Percentiles rank a stretch among this genome's conserved stretches.
Conservation (phyloP, 2,797 vertebrate genomes). For the Brachyalestes nurse region DNA sequence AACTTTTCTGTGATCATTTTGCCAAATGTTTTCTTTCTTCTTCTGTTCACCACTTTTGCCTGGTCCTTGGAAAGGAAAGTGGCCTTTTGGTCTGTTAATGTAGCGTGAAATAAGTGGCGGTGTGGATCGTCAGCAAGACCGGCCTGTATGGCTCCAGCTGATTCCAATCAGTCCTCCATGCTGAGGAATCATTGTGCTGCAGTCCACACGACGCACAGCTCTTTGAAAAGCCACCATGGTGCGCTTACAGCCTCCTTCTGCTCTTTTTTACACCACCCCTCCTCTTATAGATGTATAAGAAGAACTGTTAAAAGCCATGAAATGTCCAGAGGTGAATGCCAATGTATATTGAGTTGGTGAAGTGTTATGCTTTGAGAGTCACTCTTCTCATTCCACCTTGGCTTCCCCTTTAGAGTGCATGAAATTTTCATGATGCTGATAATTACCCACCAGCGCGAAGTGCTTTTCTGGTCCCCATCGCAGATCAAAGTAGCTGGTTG, state of each 20-base stretch:
- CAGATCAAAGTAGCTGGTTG: constrained; percentile 59
- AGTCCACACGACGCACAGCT: constrained; percentile 30
- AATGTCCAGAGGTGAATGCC: constrained; percentile 32
- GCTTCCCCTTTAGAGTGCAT: constrained; percentile 55
- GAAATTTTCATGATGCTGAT: constrained; percentile 63
- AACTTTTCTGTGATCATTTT: constrained; percentile 44
- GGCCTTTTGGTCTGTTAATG: constrained; percentile 62
- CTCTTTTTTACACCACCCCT: neutral
- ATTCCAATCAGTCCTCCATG: constrained; percentile 44
- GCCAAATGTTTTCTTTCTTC: constrained; percentile 4
- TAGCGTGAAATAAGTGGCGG: constrained; percentile 62
- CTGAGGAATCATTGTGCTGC: constrained; percentile 46
- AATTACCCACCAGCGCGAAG: constrained; percentile 59
- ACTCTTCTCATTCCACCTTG: constrained; percentile 46
- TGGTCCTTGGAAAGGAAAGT: constrained; percentile 43
- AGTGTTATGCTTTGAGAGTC: constrained; percentile 50
- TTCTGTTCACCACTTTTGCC: constrained; percentile 23
- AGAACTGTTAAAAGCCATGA: constrained; percentile 16
- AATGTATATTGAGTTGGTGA: constrained; percentile 32
- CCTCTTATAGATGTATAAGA: neutral
- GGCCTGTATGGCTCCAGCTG: constrained; percentile 31
- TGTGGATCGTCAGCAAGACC: constrained; percentile 38
- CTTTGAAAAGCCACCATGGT: constrained; percentile 17
- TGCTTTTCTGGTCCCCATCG: constrained; percentile 55
- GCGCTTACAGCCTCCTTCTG: constrained; percentile 10